These are phyloP conservation scores for Gracilinanus agilis DNA, from an alignment of 2,113 vertebrate species.

Conservation along the genomic window DNA sequence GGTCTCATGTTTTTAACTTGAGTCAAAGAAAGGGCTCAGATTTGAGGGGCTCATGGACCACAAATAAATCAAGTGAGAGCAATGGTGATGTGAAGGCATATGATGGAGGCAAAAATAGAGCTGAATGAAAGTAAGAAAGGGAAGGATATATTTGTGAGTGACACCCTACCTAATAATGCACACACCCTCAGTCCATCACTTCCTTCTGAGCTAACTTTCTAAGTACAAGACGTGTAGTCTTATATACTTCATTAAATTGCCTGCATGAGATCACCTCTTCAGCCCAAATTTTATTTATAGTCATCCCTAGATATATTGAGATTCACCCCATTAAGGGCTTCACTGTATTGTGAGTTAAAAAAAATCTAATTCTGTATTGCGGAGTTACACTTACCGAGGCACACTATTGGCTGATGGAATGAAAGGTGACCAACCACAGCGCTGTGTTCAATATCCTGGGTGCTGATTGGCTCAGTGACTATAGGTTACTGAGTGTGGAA, in stretches of 20 bases:
- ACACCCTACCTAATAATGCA: constrained; percentile 45
- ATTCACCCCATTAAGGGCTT: no score
- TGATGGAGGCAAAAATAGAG: not conserved
- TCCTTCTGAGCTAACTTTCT: constrained; percentile 55
- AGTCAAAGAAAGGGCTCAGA: not conserved
- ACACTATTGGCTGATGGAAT: no score
- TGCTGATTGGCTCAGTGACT: no score
- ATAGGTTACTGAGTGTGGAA: no score
- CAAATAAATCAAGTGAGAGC: constrained; percentile 19
- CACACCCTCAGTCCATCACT: constrained; percentile 34
- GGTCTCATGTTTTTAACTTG: not conserved
- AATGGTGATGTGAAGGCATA: not conserved
- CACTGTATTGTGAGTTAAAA: no score
- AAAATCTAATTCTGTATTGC: no score
- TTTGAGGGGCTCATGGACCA: not conserved
- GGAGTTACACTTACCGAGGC: no score
- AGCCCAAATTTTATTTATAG: constrained; percentile 37
- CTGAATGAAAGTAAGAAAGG: not conserved
- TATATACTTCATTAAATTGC: constrained; percentile 52
- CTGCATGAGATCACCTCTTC: constrained; percentile 57
- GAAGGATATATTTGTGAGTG: not conserved
- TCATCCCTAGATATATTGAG: no score
- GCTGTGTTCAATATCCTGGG: no score
- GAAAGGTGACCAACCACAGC: no score
- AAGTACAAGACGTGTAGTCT: not conserved